These are phyloP conservation scores for Gymnocypris eckloni DNA, from an alignment of 2,797 vertebrate species.

Conservation along the genomic window DNA sequence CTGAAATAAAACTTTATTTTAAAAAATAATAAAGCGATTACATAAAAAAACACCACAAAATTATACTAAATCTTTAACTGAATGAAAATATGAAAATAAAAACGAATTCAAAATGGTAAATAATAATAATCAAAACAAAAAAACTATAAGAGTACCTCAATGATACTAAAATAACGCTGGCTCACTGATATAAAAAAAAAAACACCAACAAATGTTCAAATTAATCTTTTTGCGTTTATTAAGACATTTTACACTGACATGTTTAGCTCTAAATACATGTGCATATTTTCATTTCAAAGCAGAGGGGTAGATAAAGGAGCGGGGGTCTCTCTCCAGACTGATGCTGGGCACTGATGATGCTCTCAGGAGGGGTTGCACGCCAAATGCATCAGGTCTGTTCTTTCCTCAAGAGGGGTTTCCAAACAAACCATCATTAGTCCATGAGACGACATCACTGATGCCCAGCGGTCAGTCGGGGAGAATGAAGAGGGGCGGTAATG, in stretches of 20 bases:
- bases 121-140: background rate
- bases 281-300: background rate
- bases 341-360: constrained; percentile 52
- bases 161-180: background rate
- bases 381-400: constrained; percentile 84
- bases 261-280: background rate
- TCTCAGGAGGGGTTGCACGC: constrained; percentile 84
- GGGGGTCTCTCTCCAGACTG: constrained; percentile 58
- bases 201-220: background rate
- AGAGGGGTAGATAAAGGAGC: background rate
- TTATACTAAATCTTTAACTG: background rate
- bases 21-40: too few relatives aligned
- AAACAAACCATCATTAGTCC: constrained; percentile 86
- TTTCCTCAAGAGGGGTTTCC: constrained; percentile 83
- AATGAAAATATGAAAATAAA: background rate
- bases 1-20: background rate
- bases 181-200: background rate
- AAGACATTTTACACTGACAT: background rate
- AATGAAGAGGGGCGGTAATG: background rate
- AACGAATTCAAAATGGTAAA: background rate
- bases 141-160: background rate
- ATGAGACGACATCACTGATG: constrained; percentile 65
- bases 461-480: constrained; percentile 62
- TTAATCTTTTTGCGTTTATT: constrained; percentile 20
- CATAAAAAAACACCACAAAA: background rate